A percentile compares a stretch with the other conserved stretches of the same genome.
Conservation (phyloP, 2,888 invertebrate genomes). For the Crematogaster levior region DNA sequence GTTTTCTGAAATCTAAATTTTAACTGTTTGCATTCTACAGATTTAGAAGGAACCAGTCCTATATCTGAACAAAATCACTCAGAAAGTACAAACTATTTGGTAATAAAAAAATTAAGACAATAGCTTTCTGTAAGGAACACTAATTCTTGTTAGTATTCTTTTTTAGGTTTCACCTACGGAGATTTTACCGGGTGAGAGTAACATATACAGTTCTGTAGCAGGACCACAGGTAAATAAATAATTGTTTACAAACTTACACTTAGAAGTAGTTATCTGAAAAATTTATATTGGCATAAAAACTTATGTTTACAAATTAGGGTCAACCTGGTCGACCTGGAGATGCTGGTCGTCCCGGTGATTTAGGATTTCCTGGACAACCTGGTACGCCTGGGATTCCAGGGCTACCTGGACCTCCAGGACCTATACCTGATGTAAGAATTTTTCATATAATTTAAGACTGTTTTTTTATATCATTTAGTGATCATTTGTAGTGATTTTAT, state of each 20-base stretch:
- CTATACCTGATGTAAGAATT: constrained; percentile 88
- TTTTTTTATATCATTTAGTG: background rate
- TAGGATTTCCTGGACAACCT: constrained; percentile 92
- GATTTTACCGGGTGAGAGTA: constrained; percentile 79
- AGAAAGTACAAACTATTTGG: constrained; percentile 54
- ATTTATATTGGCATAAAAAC: background rate
- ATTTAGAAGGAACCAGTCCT: constrained; percentile 43
- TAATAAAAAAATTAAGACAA: background rate
- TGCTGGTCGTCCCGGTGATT: constrained; percentile 89
- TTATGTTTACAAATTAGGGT: constrained; percentile 85
- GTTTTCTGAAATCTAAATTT: background rate
- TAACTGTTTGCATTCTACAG: constrained; percentile 31
- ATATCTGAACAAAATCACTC: constrained; percentile 41
- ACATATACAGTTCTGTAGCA: constrained; percentile 78
- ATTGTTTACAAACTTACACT: background rate
- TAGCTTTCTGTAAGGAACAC: background rate
- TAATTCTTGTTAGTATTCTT: constrained; percentile 34
- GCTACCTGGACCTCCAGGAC: constrained; percentile 90
- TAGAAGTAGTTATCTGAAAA: background rate
- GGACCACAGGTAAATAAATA: constrained; percentile 83
- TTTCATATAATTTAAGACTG: constrained; percentile 3
- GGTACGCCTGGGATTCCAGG: constrained; percentile 89
- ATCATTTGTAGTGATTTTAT: too few relatives aligned
- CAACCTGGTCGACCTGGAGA: constrained; percentile 90
- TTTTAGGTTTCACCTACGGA: constrained; percentile 73